Evolutionary conservation across 2,797 vertebrate genomes (phyloP).

Genomic region (Gymnothorax javanicus): DNA sequence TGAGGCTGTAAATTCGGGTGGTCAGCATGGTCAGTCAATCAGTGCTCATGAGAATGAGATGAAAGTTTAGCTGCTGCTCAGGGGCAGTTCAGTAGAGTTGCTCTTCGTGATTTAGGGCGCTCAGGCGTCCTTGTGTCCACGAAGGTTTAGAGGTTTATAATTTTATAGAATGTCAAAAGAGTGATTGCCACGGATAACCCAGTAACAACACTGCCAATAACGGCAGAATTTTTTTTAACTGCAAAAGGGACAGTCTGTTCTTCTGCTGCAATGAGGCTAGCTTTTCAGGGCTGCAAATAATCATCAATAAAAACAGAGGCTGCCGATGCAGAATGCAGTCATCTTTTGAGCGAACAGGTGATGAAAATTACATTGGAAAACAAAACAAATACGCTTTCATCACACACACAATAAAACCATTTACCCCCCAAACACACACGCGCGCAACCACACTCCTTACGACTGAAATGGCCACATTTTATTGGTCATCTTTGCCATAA

Average conservation of each 20-base stretch:
- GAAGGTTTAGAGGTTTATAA: too few species aligned
- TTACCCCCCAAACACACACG: slow-evolving; percentile 28
- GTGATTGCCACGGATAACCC: not conserved
- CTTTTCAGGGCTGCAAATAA: not conserved
- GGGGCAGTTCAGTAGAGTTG: too few species aligned
- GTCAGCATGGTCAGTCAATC: too few species aligned
- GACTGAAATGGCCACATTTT: slow-evolving; percentile 67
- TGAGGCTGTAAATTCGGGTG: too few species aligned
- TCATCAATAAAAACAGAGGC: not conserved
- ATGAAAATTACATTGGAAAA: slow-evolving; percentile 54
- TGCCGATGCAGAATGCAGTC: slow-evolving; percentile 2
- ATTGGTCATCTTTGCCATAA: slow-evolving; percentile 78
- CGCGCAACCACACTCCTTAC: slow-evolving; percentile 42
- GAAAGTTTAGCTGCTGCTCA: too few species aligned
- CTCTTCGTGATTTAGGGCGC: too few species aligned
- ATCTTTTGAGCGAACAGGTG: slow-evolving; percentile 37
- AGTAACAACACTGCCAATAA: not conserved
- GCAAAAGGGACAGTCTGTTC: not conserved
- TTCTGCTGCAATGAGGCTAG: not conserved
- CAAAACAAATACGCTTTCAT: slow-evolving; percentile 50
- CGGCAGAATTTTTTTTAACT: not conserved
- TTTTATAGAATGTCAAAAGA: too few species aligned
- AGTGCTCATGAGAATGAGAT: too few species aligned
- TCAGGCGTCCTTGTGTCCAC: too few species aligned
- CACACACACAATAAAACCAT: slow-evolving; percentile 54